Base-by-base conservation (phyloP, 2,113 vertebrate species). In the Columba livia region DNA sequence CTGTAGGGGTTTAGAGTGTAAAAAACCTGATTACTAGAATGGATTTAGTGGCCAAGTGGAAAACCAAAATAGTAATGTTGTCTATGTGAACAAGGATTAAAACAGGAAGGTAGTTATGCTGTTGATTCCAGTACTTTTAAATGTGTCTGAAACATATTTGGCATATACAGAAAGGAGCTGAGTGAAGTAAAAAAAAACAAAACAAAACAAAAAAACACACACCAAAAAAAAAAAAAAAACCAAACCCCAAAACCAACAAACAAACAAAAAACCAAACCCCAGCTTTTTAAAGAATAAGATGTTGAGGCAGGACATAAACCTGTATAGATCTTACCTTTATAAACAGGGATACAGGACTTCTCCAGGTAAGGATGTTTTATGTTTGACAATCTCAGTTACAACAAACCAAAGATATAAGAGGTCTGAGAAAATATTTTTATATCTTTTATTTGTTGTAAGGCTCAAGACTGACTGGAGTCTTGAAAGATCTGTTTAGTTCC, bases 1-100 rank as follows among this genome's bases (percentile, higher is more conserved):
- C 42, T n/a, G 14, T 23, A 74, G 15, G 15, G 28, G 23, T 60
- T 71, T 84, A 95, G 47, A 79, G 34, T 42, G 24, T 75, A 50
- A 42, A 78, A 88, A 88, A 88, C 2, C 15, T 85, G 34, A 89
- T 90, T 81, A 88, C 7, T 81, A 15, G 19, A 89, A 95, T 6
- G 53, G 31, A 66, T 61, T 82, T 78, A 90, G 54, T 85, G 20
- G 56, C 26, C 32, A 94, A 65, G 21, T 72, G 19, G 61, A 90
- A 80, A 89, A 84, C 4, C 5, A 84, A 95, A 91, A 25, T 16
- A 62, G 4, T 56, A 31, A 26, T 29, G 25, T 50, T 78, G 65
- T 29, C 64, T 47, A 38, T 14, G 44, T 61, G 47, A 93, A 53
- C 7, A 72, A 89, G 32, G 62, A 80, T 66, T 62, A 79, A 79